These are phyloP conservation scores for Drosophila cardini DNA, from an alignment of 1,140 invertebrate species.

Conservation along the genomic window DNA sequence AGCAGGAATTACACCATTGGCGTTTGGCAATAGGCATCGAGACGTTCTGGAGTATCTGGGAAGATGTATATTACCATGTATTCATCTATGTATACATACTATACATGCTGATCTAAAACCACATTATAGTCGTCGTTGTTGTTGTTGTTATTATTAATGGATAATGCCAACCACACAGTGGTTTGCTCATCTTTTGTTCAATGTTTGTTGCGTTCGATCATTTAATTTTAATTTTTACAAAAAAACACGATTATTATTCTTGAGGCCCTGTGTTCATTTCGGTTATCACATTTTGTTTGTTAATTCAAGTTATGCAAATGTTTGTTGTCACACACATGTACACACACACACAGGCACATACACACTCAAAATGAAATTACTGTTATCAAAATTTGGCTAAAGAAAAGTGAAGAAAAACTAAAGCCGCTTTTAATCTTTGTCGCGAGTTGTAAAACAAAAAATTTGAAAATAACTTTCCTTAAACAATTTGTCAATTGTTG, in stretches of 20 bases:
- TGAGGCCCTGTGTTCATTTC: constrained; percentile 58
- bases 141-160: constrained; percentile 50
- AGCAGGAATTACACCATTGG: constrained; percentile 83
- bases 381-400: constrained; percentile 27
- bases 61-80: constrained; percentile 14
- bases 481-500: constrained; percentile 61
- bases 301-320: constrained; percentile 69
- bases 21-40: constrained; percentile 65
- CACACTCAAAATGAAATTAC: constrained; percentile 29
- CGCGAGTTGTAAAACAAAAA: constrained; percentile 32
- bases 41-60: constrained; percentile 24
- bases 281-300: constrained; percentile 71
- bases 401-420: background rate
- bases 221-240: constrained; percentile 28
- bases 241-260: constrained; percentile 23
- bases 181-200: constrained; percentile 55
- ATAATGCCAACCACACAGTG: constrained; percentile 10
- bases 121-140: constrained; percentile 47
- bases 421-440: constrained; percentile 31
- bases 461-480: constrained; percentile 64
- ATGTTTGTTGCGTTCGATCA: constrained; percentile 74
- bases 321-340: constrained; percentile 61
- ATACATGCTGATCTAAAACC: constrained; percentile 31
- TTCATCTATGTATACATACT: constrained; percentile 33
- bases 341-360: constrained; percentile 44